Evolutionary conservation across 35 echinoderm and acorn worm species (phyloP), one percentile per base, ranked within the genome.

Genomic region (Apostichopus japonicus): DNA sequence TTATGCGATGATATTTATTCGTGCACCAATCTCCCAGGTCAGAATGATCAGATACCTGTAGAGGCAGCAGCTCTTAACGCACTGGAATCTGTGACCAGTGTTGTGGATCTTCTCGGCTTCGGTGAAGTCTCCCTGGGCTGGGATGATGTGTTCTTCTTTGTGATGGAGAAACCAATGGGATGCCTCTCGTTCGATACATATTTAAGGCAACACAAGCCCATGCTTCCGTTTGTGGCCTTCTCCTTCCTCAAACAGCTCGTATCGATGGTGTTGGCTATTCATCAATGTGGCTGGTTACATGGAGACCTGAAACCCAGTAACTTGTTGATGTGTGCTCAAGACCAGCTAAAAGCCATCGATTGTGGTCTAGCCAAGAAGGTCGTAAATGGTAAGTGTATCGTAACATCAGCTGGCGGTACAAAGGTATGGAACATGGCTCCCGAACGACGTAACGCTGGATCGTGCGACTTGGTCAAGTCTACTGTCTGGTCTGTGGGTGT

Each of bases 401-500:
- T 87, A 65, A 1, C 84, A 5, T 13, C 5, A 23, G 56, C 58
- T 14, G 67, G 88, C 19, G 88, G 88, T 27, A 90, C 88, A 14
- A 63, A 23, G 67, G 5, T 53, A 0, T 90, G 88, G 88, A 90
- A 90, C 72, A 15, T n/a, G 5, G 65, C 88, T 16, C 88, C 88
- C 21, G 88, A 90, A 23, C 24, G 27, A 19, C 52, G 19, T 2
- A 6, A 52, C 27, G 27, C 27, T 33, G 88, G 88, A 14, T 4
- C 5, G 53, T 77, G 14, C 67, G 88, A 90, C 72, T 27, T 77
- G 19, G 88, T 90, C 2, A 73, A 90, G 67, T 63, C 88, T 2
- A 90, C 88, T n/a, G 67, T 90, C 13, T 90, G 88, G 88, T 90
- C 88, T 22, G 52, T 90, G 8, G 88, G 88, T 27, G 72, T 90